These are phyloP conservation scores for Coenobita brevimanus DNA, from an alignment of 1,140 invertebrate genomes.

Conservation along the genomic window DNA sequence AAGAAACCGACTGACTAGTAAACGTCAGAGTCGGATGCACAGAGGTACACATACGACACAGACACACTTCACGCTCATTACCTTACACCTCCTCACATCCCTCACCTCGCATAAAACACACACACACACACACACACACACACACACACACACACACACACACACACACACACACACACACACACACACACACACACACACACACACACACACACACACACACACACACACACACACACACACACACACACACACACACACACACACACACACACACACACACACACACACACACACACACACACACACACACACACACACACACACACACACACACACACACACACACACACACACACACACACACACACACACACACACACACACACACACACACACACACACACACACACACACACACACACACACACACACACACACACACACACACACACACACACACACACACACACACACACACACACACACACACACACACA, in stretches of 20 bases:
- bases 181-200: conserved; percentile 16
- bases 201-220: background rate
- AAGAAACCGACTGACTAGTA: too few relatives aligned
- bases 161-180: conserved; percentile 20
- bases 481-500: too few relatives aligned
- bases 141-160: conserved; percentile 16
- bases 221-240: too few relatives aligned
- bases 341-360: too few relatives aligned
- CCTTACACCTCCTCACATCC: background rate
- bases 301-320: background rate
- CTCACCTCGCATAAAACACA: too few relatives aligned
- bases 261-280: conserved; percentile 22
- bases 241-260: conserved; percentile 21
- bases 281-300: conserved; percentile 22
- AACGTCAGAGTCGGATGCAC: background rate
- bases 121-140: background rate
- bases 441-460: too few relatives aligned
- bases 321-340: conserved; percentile 5
- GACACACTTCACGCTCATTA: background rate
- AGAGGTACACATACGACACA: background rate
- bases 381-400: too few relatives aligned
- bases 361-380: too few relatives aligned
- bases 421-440: too few relatives aligned
- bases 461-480: too few relatives aligned
- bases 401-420: too few relatives aligned